Evolutionary conservation across 2,797 vertebrate species (phyloP).

Genomic region (Moxostoma hubbsi): DNA sequence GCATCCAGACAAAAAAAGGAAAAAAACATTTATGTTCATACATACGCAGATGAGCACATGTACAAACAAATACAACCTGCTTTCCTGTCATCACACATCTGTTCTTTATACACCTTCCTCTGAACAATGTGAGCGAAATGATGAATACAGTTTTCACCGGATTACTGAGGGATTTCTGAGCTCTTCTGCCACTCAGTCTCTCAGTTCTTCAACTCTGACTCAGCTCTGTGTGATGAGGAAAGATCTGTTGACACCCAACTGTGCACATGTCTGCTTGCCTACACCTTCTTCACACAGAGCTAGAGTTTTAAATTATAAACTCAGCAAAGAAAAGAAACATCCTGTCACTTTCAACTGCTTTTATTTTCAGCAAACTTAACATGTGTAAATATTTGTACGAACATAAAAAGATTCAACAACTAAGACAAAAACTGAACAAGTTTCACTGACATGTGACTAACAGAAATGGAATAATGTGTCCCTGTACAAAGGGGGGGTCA

Average conservation of each 20-base stretch:
- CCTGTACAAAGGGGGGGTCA: no score
- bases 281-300: neutral
- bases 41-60: neutral
- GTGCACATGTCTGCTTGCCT: neutral
- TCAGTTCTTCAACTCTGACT: slow-evolving; percentile 29
- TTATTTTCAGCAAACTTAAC: no score
- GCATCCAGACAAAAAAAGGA: neutral
- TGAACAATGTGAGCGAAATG: neutral
- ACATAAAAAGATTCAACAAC: no score
- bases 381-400: no score
- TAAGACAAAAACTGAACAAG: no score
- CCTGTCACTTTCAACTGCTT: no score
- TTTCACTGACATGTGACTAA: no score
- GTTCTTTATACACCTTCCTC: slow-evolving; percentile 5
- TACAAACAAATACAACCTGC: slow-evolving; percentile 7
- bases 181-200: neutral
- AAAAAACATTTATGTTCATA: neutral
- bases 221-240: slow-evolving; percentile 34
- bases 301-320: slow-evolving; percentile 31
- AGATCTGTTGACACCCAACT: slow-evolving; percentile 29
- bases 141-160: neutral
- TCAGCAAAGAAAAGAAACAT: no score
- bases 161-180: slow-evolving; percentile 8
- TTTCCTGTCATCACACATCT: slow-evolving; percentile 13
- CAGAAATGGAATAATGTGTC: no score